phyloP scores from a whole-genome alignment of 2,797 vertebrate species.

The Yasuhikotakia modesta region DNA sequence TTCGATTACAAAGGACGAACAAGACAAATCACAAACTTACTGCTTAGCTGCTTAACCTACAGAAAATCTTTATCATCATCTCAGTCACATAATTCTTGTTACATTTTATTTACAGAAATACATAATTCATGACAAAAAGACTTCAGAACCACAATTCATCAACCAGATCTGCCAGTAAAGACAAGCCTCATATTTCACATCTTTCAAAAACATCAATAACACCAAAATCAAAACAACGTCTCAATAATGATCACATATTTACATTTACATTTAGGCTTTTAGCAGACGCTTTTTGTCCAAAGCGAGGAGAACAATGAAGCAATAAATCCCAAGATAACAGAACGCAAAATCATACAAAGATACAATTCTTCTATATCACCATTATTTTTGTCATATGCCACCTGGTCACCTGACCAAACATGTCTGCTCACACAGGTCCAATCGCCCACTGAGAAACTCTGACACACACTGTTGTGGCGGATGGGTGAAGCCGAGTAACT shows the following conservation, averaged over 20 bases:
- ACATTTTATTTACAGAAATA: background rate
- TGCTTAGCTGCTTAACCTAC: too few relatives aligned
- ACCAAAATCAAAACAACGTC: background rate
- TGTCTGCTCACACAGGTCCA: slow-evolving; percentile 29
- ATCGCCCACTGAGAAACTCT: slow-evolving; percentile 2
- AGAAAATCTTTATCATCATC: background rate
- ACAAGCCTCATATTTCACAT: background rate
- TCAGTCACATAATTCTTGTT: too few relatives aligned
- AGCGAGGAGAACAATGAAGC: too few relatives aligned
- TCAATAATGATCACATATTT: background rate
- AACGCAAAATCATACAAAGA: too few relatives aligned
- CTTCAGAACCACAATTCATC: background rate
- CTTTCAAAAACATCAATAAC: background rate
- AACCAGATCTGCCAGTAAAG: background rate
- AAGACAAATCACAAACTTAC: background rate
- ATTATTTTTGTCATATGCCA: background rate
- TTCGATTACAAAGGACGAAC: background rate
- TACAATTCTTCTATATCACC: too few relatives aligned
- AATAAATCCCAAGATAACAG: too few relatives aligned
- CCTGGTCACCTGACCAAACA: slow-evolving; percentile 13
- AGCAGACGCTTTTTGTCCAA: too few relatives aligned
- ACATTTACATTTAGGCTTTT: too few relatives aligned
- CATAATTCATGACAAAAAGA: background rate
- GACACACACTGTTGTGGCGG: slow-evolving; percentile 32
- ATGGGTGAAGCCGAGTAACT: slow-evolving; percentile 56